Conservation (phyloP, 2,888 invertebrate species). For the Sphaeridia pumilis region DNA sequence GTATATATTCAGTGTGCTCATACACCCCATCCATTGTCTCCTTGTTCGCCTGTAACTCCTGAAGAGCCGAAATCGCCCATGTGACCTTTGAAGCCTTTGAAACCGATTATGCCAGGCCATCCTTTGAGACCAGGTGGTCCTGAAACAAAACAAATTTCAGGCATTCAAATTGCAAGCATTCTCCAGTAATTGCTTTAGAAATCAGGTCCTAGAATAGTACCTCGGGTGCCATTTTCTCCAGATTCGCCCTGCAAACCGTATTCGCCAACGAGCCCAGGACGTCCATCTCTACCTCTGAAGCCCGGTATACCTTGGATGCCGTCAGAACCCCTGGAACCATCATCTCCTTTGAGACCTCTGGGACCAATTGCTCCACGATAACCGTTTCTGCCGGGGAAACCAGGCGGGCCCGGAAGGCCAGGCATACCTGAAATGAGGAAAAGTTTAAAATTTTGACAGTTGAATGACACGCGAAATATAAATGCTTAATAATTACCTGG, state of each 20-base stretch:
- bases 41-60: constrained; percentile 38
- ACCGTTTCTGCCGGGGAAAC: constrained; percentile 31
- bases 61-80: constrained; percentile 15
- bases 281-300: constrained; percentile 21
- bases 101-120: constrained; percentile 23
- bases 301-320: constrained; percentile 15
- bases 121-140: constrained; percentile 31
- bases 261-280: constrained; percentile 40
- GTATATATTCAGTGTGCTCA: too few relatives aligned
- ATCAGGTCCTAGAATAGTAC: too few relatives aligned
- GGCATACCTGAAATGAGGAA: constrained; percentile 41
- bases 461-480: too few relatives aligned
- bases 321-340: constrained; percentile 13
- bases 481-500: too few relatives aligned
- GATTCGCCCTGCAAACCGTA: constrained; percentile 48
- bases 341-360: constrained; percentile 19
- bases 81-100: constrained; percentile 17
- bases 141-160: not conserved
- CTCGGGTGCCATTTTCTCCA: constrained; percentile 41
- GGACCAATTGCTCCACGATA: constrained; percentile 36
- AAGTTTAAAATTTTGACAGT: too few relatives aligned
- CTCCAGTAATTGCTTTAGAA: too few relatives aligned
- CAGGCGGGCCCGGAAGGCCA: constrained; percentile 15
- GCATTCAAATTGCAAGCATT: not conserved
- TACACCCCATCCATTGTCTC: too few relatives aligned